Percentiles rank a stretch among this genome's conserved stretches.
Conservation (phyloP, 2,888 invertebrate genomes). For the Lepidochitona cinerea region DNA sequence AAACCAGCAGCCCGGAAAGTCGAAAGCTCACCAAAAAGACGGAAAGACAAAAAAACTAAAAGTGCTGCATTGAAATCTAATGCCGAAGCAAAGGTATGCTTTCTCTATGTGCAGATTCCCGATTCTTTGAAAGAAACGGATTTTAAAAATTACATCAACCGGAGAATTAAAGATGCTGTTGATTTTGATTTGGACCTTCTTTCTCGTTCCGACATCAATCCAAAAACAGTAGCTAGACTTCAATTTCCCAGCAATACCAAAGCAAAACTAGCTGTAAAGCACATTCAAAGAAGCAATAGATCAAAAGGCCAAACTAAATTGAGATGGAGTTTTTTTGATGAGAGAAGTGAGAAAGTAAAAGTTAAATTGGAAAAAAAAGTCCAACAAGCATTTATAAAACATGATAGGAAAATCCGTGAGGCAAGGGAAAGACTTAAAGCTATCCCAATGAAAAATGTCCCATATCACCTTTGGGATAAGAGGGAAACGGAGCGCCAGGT, state of each 20-base stretch:
- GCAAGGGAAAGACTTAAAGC: background rate
- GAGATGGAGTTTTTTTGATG: too few relatives aligned
- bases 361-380: background rate
- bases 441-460: background rate
- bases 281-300: too few relatives aligned
- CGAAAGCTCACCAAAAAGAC: too few relatives aligned
- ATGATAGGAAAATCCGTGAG: background rate
- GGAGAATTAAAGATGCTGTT: background rate
- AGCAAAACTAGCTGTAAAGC: background rate
- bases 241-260: background rate
- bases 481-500: constrained; percentile 11
- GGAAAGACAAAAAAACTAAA: too few relatives aligned
- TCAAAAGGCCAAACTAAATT: too few relatives aligned
- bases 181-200: background rate
- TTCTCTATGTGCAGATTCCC: background rate
- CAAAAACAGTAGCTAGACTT: background rate
- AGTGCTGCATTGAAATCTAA: too few relatives aligned
- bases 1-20: too few relatives aligned
- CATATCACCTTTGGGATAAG: background rate
- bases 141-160: background rate
- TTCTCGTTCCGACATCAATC: background rate
- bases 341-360: background rate
- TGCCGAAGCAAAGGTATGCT: too few relatives aligned
- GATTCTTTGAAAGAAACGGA: background rate
- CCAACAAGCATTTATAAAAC: background rate